Conservation (phyloP, 2,888 invertebrate species). For the Drosophila mimica region DNA sequence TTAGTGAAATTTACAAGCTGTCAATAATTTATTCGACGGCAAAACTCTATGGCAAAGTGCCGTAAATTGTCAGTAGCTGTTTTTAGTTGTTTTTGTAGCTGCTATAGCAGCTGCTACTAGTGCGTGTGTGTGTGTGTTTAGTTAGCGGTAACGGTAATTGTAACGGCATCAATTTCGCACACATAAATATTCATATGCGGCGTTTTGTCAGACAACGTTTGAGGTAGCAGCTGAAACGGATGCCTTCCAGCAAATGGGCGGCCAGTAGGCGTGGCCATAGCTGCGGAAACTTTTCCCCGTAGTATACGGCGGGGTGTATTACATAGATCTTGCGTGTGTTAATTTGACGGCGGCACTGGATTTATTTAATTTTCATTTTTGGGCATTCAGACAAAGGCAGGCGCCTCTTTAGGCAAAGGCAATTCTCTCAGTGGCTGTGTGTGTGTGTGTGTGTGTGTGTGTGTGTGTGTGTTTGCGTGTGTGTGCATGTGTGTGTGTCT, state of each 20-base stretch:
- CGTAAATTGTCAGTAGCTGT: constrained; percentile 71
- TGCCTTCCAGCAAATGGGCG: constrained; percentile 25
- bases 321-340: constrained; percentile 63
- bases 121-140: constrained; percentile 47
- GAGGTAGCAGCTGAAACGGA: constrained; percentile 12
- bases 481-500: constrained; percentile 44
- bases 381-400: constrained; percentile 53
- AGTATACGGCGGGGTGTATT: constrained; percentile 10
- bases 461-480: constrained; percentile 9
- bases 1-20: constrained; percentile 80
- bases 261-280: constrained; percentile 25
- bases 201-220: constrained; percentile 62
- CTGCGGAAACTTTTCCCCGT: constrained; percentile 33
- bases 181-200: constrained; percentile 80
- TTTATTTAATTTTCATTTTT: constrained; percentile 81
- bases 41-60: constrained; percentile 74
- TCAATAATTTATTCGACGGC: constrained; percentile 77
- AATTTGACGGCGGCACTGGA: constrained; percentile 80
- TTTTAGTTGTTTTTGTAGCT: constrained; percentile 36
- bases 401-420: constrained; percentile 36
- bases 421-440: neutral
- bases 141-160: constrained; percentile 79
- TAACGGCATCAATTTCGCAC: constrained; percentile 79
- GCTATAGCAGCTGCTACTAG: constrained; percentile 25
- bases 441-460: constrained; percentile 18